phyloP scores from a whole-genome alignment of 2,113 vertebrate genomes.

The Empidonax traillii region DNA sequence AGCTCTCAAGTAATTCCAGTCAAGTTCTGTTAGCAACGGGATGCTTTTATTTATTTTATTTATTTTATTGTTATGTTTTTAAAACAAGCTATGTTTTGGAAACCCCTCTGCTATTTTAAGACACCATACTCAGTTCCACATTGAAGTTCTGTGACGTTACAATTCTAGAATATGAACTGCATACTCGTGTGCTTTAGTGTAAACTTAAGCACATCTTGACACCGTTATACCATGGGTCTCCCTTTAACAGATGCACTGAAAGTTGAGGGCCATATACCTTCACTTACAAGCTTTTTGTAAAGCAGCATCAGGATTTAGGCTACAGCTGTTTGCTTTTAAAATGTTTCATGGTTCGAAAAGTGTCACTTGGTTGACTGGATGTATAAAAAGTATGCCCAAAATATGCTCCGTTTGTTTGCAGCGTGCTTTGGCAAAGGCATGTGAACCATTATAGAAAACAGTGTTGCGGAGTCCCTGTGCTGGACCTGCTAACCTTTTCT shows the following conservation, averaged over 20 bases:
- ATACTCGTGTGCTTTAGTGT: background rate
- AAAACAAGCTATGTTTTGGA: background rate
- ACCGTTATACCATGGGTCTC: background rate
- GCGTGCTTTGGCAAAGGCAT: background rate
- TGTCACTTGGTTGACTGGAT: background rate
- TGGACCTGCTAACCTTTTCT: background rate
- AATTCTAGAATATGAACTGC: background rate
- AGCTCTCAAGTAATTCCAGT: background rate
- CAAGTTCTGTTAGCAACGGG: background rate
- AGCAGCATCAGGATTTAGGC: background rate
- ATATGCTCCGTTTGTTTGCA: background rate
- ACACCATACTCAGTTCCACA: background rate
- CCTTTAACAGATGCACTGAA: constrained; percentile 15
- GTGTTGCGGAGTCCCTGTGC: fast-evolving
- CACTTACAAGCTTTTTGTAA: background rate
- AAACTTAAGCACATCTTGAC: background rate
- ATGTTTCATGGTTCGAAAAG: background rate
- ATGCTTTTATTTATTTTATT: constrained; percentile 56
- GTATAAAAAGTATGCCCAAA: background rate
- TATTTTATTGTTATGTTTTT: background rate
- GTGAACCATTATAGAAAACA: background rate
- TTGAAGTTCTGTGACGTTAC: background rate
- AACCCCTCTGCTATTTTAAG: background rate
- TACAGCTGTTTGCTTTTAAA: constrained; percentile 1
- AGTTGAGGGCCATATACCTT: background rate